Evolutionary conservation across 2,113 vertebrate species (phyloP), one percentile per base, ranked within the genome.

Genomic region (Mustelus asterias): DNA sequence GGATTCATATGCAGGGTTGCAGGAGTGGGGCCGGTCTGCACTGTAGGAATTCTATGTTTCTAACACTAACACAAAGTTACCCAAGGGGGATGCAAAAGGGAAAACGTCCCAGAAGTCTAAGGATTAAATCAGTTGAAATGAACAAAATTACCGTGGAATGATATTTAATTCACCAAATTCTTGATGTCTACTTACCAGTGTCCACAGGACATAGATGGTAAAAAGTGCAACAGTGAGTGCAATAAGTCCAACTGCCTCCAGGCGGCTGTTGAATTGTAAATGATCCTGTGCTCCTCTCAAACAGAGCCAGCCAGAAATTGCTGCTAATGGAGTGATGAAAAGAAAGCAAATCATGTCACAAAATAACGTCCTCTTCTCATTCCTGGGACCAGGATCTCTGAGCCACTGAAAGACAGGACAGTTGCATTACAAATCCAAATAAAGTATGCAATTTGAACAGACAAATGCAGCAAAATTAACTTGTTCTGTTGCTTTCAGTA

Each of bases 171-270:
- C 65, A 65, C 7, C 13, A n/a, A n/a, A 63, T 60, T 93, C 58
- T 33, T 90, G 63, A 90, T 33, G n/a, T 63, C 33, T 72, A 97
- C 98, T 98, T 98, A 99, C 99, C 98, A 99, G 97, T 0, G 99
- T 99, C 99, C 99, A 99, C 96, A 99, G 99, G 96, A 99, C 97
- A 0, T 99, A 99, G 97, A 99, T 99, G 96, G 99, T 99, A 97
- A 99, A 99, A 96, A 99, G 99, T 96, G 99, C 99, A 4, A 99
- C 98, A 96, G 99, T 99, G 95, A 99, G 98, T 11, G 98, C 98
- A 2, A 99, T 99, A 97, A 99, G 98, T 72, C 99, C 99, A 11
- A 99, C 98, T 0, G 99, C 98, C 97, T 99, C 98, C 96, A 99
- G 98, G n/a, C 98, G 98, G 97, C 99, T 99, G 96, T 99, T 98